These are phyloP conservation scores for Amazonetta brasiliensis DNA, from an alignment of 2,797 vertebrate species.

Conservation along the genomic window DNA sequence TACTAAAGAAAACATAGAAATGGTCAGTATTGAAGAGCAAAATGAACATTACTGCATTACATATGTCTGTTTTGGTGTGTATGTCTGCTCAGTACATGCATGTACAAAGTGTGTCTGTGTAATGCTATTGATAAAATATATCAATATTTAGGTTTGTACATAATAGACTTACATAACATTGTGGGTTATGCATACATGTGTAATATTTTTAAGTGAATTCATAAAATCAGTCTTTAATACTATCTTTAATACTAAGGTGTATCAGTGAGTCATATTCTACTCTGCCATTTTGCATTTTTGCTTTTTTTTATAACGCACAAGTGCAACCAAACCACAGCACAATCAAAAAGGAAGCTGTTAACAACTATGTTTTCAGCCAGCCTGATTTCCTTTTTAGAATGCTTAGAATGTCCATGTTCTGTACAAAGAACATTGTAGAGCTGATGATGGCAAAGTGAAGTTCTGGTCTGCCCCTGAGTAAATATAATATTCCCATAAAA, in stretches of 20 bases:
- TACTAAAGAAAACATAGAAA: constrained; percentile 94
- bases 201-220: not conserved
- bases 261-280: not conserved
- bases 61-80: not conserved
- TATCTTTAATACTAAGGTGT: not conserved
- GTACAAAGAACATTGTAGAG: not conserved
- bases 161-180: not conserved
- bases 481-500: not conserved
- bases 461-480: not conserved
- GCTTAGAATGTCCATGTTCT: not conserved
- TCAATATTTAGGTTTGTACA: not conserved
- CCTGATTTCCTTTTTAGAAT: not conserved
- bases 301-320: no score
- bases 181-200: not conserved
- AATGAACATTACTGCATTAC: not conserved
- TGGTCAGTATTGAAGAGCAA: constrained; percentile 83
- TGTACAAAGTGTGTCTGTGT: not conserved
- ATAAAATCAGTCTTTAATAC: not conserved
- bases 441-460: not conserved
- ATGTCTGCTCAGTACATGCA: not conserved
- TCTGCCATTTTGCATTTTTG: not conserved
- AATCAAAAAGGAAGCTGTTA: not conserved
- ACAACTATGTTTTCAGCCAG: not conserved
- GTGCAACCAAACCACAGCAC: no score
- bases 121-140: not conserved